Evolutionary conservation across 2,797 vertebrate species (phyloP), one percentile per base, ranked within the genome.

Genomic region (Chaenodraco wilsoni): DNA sequence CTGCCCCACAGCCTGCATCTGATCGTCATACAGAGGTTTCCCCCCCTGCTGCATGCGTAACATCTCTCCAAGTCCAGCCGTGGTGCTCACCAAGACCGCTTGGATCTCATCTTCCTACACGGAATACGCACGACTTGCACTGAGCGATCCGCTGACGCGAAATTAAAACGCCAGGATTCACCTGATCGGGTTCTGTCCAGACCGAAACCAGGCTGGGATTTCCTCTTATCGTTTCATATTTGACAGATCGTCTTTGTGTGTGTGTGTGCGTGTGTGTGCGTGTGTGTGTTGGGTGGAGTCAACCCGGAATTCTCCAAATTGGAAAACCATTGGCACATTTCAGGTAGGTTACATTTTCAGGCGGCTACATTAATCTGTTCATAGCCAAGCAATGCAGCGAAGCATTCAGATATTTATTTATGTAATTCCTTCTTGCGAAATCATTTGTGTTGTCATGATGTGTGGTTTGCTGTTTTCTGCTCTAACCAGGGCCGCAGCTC

Each of bases 211-310:
- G 81, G 69, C 89, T 83, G 92, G 93, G 91, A 91, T 89, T 93
- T 93, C 90, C 90, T 92, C 86, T 61, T 49, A 71, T 67, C 81
- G 33, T 87, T 77, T 88, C 43, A 90, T 84, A 88, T 91, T 84
- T 89, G 87, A 90, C 90, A 88, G 89, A 90, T 88, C 86, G 73
- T 72, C 67, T 48, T 37, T 31, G 43, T 43, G 45, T 27, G 52
- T 44, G 51, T n/a, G 48, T 9, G 65, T 33, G 67, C 3, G 60
- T 43, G 70, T 17, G 80, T 23, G 68, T 51, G 62, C 46, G 76
- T 70, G 78, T 84, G 88, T 84, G 84, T 86, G 84, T 90, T 91
- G 94, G 92, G 93, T 93, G 94, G 92, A 94, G 94, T 93, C 92
- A 90, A 88, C 61, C 88, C 88, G 86, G 91, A 89, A 92, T 92